These are phyloP conservation scores for Chalcosyrphus nemorum DNA, from an alignment of 2,888 invertebrate genomes.

Conservation along the genomic window DNA sequence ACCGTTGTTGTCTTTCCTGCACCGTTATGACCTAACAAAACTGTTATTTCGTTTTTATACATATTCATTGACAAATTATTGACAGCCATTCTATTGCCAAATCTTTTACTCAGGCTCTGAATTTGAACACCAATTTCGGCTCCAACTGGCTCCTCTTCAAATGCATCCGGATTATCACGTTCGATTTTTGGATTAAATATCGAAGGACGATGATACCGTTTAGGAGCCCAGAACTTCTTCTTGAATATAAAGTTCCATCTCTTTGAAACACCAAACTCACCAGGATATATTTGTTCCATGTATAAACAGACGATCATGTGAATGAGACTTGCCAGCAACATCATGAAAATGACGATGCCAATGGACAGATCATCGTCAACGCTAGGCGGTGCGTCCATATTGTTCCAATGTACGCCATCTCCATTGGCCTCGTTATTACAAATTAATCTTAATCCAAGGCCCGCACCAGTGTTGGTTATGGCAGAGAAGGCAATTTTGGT, in stretches of 20 bases:
- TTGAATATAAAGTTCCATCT: slow-evolving; percentile 91
- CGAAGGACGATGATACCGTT: no score
- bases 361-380: slow-evolving; percentile 88
- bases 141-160: slow-evolving; percentile 80
- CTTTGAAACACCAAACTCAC: slow-evolving; percentile 92
- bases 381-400: slow-evolving; percentile 85
- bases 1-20: slow-evolving; percentile 97
- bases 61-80: slow-evolving; percentile 89
- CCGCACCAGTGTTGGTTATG: slow-evolving; percentile 92
- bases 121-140: slow-evolving; percentile 83
- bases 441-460: slow-evolving; percentile 89
- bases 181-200: slow-evolving; percentile 57
- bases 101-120: slow-evolving; percentile 86
- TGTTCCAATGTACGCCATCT: slow-evolving; percentile 84
- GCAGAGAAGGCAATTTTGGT: slow-evolving; percentile 85
- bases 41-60: slow-evolving; percentile 95
- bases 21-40: slow-evolving; percentile 89
- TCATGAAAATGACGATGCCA: slow-evolving; percentile 88
- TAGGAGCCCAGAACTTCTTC: slow-evolving; percentile 83
- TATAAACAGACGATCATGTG: slow-evolving; percentile 92
- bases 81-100: slow-evolving; percentile 84
- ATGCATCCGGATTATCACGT: slow-evolving; percentile 74
- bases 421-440: slow-evolving; percentile 86
- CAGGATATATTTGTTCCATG: slow-evolving; percentile 93
- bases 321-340: slow-evolving; percentile 80